A percentile compares a stretch with the other conserved stretches of the same genome.
Conservation (phyloP, 2,888 invertebrate species). For the Parascotia fuliginaria region DNA sequence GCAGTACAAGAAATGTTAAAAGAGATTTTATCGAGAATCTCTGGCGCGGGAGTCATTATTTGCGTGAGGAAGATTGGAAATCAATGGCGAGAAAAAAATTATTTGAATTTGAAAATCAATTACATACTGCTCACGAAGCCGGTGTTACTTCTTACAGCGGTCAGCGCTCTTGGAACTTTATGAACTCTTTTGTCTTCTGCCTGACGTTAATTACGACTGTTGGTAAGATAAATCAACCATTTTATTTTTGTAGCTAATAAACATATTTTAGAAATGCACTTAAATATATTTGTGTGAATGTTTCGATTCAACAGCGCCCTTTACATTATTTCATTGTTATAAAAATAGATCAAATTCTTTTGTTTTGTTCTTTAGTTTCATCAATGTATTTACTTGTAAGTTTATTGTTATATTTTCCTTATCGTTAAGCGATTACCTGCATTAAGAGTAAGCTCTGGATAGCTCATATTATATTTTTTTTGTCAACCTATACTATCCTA, state of each 20-base stretch:
- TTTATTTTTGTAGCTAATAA: constrained; percentile 1
- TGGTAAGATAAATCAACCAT: constrained; percentile 87
- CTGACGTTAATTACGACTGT: constrained; percentile 95
- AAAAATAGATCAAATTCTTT: background rate
- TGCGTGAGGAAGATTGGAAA: constrained; percentile 96
- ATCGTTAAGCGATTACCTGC: no score
- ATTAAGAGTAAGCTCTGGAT: background rate
- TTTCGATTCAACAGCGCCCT: background rate
- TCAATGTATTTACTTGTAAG: background rate
- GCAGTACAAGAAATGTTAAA: constrained; percentile 94
- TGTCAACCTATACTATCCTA: no score
- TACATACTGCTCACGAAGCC: constrained; percentile 93
- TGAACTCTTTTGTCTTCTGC: constrained; percentile 94
- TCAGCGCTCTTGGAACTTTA: constrained; percentile 94
- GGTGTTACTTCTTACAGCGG: constrained; percentile 94
- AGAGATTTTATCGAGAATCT: constrained; percentile 93
- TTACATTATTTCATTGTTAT: background rate
- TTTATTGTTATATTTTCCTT: background rate
- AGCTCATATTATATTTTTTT: background rate
- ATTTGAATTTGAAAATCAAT: constrained; percentile 93
- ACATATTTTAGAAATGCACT: background rate
- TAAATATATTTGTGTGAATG: background rate
- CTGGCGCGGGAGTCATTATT: constrained; percentile 92
- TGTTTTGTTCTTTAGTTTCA: constrained; percentile 2
- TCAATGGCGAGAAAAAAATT: constrained; percentile 92